phyloP scores from a whole-genome alignment of 1,140 invertebrate genomes.

The Arctopsyche grandis region DNA sequence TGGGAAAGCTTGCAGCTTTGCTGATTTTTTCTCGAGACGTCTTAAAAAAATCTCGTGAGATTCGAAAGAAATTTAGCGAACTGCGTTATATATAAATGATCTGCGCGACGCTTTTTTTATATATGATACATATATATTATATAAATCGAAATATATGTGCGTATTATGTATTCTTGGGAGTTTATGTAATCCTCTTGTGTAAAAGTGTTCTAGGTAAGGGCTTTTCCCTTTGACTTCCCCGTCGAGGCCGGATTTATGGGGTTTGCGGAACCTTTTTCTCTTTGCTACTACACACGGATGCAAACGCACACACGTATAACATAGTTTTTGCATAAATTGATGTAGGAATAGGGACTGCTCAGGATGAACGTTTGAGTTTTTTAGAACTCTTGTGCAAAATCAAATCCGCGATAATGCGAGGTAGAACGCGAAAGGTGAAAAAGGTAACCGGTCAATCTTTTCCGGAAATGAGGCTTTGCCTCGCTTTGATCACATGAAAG shows the following conservation, averaged over 20 bases:
- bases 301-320: neutral
- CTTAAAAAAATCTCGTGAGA: neutral
- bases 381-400: neutral
- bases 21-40: slow-evolving; percentile 17
- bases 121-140: neutral
- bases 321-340: slow-evolving; percentile 33
- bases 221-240: slow-evolving; percentile 3
- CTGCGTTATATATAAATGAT: neutral
- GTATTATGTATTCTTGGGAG: slow-evolving; percentile 7
- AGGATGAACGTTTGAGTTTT: neutral
- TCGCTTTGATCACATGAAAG: neutral
- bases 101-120: neutral
- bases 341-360: neutral
- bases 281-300: neutral
- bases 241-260: slow-evolving; percentile 10
- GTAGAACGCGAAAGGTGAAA: slow-evolving; percentile 17
- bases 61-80: neutral
- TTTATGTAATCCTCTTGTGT: slow-evolving; percentile 10
- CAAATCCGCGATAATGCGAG: slow-evolving; percentile 23
- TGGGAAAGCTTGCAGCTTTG: slow-evolving; percentile 42
- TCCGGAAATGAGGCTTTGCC: slow-evolving; percentile 1
- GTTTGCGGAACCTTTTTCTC: slow-evolving; percentile 17
- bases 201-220: slow-evolving; percentile 3
- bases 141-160: neutral
- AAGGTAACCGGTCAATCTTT: slow-evolving; percentile 21